These are phyloP conservation scores for Nothoprocta perdicaria DNA, from an alignment of 2,113 vertebrate species.

Conservation along the genomic window DNA sequence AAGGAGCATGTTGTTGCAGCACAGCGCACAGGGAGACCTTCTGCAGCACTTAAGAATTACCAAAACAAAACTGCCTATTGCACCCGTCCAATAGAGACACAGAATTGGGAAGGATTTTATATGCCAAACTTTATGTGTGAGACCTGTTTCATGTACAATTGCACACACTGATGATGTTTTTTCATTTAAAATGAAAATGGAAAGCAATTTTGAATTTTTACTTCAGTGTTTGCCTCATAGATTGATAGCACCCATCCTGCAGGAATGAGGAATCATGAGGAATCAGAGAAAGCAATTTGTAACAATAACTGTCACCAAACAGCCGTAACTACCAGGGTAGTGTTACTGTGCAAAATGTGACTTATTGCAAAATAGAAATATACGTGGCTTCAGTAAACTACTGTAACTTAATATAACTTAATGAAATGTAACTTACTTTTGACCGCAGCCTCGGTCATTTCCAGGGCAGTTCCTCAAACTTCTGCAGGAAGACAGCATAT, in stretches of 20 bases:
- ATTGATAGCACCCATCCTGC: not conserved
- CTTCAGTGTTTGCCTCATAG: not conserved
- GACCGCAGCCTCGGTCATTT: not conserved
- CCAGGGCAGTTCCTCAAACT: not conserved
- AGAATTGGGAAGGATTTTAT: not conserved
- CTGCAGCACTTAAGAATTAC: fast-evolving
- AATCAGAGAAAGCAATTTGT: not conserved
- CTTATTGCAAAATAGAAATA: not conserved
- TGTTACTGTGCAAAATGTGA: not conserved
- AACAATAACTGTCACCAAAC: not conserved
- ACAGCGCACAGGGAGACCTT: not conserved
- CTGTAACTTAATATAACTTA: not conserved
- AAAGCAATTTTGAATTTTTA: not conserved
- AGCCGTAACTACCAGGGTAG: not conserved
- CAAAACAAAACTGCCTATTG: not conserved
- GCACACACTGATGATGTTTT: fast-evolving
- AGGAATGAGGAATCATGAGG: not conserved
- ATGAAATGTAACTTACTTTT: not conserved
- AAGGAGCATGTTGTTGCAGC: not conserved
- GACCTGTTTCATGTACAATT: not conserved
- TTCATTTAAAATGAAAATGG: not conserved
- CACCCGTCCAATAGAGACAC: fast-evolving
- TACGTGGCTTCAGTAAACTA: not conserved
- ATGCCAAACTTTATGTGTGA: not conserved
- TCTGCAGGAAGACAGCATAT: not conserved